phyloP scores from a whole-genome alignment of 2,797 vertebrate species.

The Danio albolineatus region DNA sequence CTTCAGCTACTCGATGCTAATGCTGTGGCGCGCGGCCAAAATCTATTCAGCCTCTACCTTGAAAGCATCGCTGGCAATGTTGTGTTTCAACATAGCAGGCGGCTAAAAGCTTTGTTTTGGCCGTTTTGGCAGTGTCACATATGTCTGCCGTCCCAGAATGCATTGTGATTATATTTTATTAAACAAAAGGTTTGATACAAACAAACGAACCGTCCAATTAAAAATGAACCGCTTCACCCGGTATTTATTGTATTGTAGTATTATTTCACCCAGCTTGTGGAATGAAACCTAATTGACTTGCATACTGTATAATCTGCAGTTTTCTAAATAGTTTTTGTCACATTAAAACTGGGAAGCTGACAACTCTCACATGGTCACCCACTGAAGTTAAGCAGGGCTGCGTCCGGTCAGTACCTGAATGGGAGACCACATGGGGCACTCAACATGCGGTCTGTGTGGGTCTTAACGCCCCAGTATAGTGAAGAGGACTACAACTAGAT shows the following conservation, averaged over 20 bases:
- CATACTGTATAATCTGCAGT: too few relatives aligned
- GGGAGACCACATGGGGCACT: too few relatives aligned
- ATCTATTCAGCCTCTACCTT: constrained; percentile 30
- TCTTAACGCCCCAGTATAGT: too few relatives aligned
- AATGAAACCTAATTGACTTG: background rate
- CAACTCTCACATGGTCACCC: too few relatives aligned
- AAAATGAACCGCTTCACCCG: background rate
- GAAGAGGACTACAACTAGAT: too few relatives aligned
- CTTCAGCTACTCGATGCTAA: constrained; percentile 16
- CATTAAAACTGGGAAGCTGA: too few relatives aligned
- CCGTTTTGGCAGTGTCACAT: constrained; percentile 12
- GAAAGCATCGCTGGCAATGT: constrained; percentile 22
- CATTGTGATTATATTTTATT: constrained; percentile 16
- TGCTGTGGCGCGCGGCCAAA: background rate
- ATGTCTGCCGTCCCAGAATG: background rate
- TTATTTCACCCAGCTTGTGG: background rate
- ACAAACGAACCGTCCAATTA: background rate
- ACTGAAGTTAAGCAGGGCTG: too few relatives aligned
- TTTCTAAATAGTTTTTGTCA: too few relatives aligned
- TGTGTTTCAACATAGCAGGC: background rate
- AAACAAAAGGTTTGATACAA: background rate
- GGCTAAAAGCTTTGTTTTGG: constrained; percentile 16
- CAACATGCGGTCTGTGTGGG: too few relatives aligned
- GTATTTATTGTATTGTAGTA: background rate
- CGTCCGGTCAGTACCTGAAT: too few relatives aligned